Conservation (phyloP, 2,797 vertebrate species). For the Carcharodon carcharias region DNA sequence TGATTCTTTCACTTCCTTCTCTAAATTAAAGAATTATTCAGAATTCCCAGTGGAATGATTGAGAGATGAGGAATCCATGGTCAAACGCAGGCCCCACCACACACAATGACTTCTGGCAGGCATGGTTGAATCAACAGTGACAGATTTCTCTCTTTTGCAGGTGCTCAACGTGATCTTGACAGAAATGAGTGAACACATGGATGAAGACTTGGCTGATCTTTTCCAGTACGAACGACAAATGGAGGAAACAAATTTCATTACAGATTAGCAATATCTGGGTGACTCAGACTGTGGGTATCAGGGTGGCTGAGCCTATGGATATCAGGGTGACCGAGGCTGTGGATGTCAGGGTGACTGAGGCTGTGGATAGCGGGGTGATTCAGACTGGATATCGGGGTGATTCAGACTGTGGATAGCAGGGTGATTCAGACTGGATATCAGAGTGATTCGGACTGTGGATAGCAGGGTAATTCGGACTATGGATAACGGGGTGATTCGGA, state of each 20-base stretch:
- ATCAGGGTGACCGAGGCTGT: too few relatives aligned
- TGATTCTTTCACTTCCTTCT: background rate
- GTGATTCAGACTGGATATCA: too few relatives aligned
- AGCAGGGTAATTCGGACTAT: too few relatives aligned
- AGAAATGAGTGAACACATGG: conserved; percentile 42
- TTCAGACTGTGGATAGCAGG: too few relatives aligned
- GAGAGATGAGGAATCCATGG: background rate
- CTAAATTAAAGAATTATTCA: conserved; percentile 19
- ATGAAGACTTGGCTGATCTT: conserved; percentile 43
- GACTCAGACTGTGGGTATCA: background rate
- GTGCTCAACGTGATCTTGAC: conserved; percentile 46
- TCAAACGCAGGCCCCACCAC: conserved; percentile 9
- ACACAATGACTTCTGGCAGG: conserved; percentile 38
- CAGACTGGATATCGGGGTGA: too few relatives aligned
- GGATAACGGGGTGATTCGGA: too few relatives aligned
- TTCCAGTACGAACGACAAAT: conserved; percentile 41
- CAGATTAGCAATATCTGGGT: background rate
- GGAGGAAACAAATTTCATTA: conserved; percentile 30
- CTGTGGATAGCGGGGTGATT: too few relatives aligned
- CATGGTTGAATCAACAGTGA: conserved; percentile 34
- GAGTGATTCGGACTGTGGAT: too few relatives aligned
- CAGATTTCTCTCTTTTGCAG: conserved; percentile 40
- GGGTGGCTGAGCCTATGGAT: background rate
- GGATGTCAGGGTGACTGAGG: too few relatives aligned
- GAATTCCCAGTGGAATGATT: background rate